Conservation (phyloP, 1,140 invertebrate species). For the Drosophila bocqueti region DNA sequence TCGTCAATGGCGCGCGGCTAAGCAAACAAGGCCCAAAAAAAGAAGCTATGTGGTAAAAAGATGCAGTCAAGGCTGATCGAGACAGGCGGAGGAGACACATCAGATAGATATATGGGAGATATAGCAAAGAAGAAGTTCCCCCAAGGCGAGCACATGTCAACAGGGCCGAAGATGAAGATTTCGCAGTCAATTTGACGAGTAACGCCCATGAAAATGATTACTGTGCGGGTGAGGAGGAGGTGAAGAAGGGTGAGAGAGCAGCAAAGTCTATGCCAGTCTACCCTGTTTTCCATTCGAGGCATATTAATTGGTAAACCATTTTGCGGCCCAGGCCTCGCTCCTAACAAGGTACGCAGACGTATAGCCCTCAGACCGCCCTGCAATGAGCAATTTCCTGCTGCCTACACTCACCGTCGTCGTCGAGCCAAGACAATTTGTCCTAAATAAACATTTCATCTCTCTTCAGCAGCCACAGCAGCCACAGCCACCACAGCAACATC, state of each 20-base stretch:
- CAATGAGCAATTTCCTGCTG: conserved; percentile 82
- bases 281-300: conserved; percentile 37
- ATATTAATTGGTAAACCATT: conserved; percentile 71
- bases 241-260: background rate
- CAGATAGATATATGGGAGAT: background rate
- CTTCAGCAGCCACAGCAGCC: conserved; percentile 62
- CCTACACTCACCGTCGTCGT: conserved; percentile 51
- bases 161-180: conserved; percentile 59
- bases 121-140: background rate
- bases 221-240: conserved; percentile 30
- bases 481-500: conserved; percentile 36
- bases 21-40: conserved; percentile 57
- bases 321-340: conserved; percentile 25
- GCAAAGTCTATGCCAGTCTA: background rate
- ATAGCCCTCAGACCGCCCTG: conserved; percentile 42
- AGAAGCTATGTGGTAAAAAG: conserved; percentile 39
- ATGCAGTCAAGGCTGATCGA: conserved; percentile 55
- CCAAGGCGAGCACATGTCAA: conserved; percentile 51
- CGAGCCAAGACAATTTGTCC: conserved; percentile 76
- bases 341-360: conserved; percentile 59
- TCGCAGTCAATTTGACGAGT: conserved; percentile 77
- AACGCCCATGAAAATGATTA: conserved; percentile 71
- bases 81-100: background rate
- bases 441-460: conserved; percentile 82
- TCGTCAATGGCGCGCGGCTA: conserved; percentile 72